Percentiles rank a stretch among this genome's conserved stretches.
Evolutionary conservation across 2,113 vertebrate species (phyloP).

Genomic region (Raja brachyura): DNA sequence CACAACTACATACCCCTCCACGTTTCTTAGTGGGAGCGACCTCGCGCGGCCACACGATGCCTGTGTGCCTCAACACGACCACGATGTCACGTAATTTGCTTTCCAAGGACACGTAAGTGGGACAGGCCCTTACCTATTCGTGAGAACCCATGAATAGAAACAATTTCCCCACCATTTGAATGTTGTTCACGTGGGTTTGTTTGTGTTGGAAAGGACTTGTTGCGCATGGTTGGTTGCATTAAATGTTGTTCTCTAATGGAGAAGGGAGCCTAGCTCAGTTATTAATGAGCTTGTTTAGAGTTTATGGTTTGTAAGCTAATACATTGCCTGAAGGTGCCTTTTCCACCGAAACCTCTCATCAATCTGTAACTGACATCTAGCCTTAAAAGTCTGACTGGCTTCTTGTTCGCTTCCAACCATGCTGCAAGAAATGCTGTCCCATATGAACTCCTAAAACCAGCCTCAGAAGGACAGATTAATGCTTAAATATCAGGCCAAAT

Average conservation of each 20-base stretch:
- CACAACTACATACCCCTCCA: no score
- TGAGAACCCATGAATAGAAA: neutral
- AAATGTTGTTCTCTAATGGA: constrained; percentile 25
- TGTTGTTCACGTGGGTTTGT: neutral
- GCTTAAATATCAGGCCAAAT: neutral
- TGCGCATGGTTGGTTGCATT: neutral
- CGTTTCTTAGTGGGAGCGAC: no score
- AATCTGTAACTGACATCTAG: constrained; percentile 37
- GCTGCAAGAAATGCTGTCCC: neutral
- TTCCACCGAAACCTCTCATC: constrained; percentile 39
- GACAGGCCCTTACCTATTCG: no score
- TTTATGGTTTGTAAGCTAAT: constrained; percentile 40
- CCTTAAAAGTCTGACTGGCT: neutral
- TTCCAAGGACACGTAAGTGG: no score
- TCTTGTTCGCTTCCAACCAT: neutral
- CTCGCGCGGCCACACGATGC: no score
- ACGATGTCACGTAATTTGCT: no score
- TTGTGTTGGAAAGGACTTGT: neutral
- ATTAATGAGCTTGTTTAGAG: constrained; percentile 41
- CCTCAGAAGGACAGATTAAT: neutral
- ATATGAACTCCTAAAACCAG: neutral
- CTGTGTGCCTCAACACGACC: no score
- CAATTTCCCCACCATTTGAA: neutral
- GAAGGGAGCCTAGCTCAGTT: constrained; percentile 33
- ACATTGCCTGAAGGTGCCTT: constrained; percentile 41